Evolutionary conservation across 2,797 vertebrate genomes (phyloP).

Genomic region (Zenarchopterus dispar): DNA sequence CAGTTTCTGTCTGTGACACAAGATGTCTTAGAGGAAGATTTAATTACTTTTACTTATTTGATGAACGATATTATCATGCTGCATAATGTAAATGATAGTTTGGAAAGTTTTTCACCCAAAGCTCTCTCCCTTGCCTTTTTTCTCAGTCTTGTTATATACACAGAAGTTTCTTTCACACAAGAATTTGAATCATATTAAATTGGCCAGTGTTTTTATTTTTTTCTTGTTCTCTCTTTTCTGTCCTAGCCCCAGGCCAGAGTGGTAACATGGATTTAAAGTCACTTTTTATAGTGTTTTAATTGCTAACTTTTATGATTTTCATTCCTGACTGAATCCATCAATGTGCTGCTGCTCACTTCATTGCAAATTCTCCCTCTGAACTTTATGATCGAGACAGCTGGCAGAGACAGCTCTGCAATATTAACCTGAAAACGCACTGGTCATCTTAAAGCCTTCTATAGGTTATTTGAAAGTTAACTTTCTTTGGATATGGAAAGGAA

Average conservation of each 20-base stretch:
- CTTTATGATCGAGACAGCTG: slow-evolving; percentile 24
- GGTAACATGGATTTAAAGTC: slow-evolving; percentile 49
- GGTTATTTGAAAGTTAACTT: too few relatives aligned
- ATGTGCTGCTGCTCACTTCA: slow-evolving; percentile 24
- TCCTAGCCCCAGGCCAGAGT: slow-evolving; percentile 41
- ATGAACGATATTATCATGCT: slow-evolving; percentile 63
- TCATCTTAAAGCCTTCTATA: slow-evolving; percentile 17
- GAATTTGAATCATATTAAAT: slow-evolving; percentile 47
- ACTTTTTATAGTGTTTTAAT: slow-evolving; percentile 59
- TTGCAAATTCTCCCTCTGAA: slow-evolving; percentile 20
- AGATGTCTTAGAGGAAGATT: slow-evolving; percentile 67
- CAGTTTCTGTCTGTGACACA: slow-evolving; percentile 50
- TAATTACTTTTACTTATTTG: slow-evolving; percentile 75
- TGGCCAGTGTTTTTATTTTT: slow-evolving; percentile 27
- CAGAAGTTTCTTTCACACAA: slow-evolving; percentile 34
- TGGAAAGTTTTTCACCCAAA: slow-evolving; percentile 25
- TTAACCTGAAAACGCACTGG: slow-evolving; percentile 33
- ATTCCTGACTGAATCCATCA: slow-evolving; percentile 43
- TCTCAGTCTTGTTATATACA: slow-evolving; percentile 34
- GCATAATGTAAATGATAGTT: slow-evolving; percentile 39
- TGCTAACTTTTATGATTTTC: slow-evolving; percentile 40
- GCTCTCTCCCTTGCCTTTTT: slow-evolving; percentile 17
- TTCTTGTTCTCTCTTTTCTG: slow-evolving; percentile 29
- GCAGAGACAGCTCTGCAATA: slow-evolving; percentile 11
- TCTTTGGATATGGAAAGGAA: background rate